Conservation (phyloP, 2,888 invertebrate genomes). For the Hedya salicella region DNA sequence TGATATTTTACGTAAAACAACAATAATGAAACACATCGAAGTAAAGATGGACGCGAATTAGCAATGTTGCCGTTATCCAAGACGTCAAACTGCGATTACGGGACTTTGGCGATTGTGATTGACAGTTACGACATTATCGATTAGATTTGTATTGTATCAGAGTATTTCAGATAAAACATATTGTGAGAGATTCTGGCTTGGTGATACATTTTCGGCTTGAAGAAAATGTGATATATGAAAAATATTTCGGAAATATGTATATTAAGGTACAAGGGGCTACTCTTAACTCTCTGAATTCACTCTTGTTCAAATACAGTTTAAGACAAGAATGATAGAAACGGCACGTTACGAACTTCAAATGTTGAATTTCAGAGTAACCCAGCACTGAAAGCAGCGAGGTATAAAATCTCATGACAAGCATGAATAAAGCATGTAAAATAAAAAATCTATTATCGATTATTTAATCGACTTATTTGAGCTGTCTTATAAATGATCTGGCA, state of each 20-base stretch:
- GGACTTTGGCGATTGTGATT: slow-evolving; percentile 33
- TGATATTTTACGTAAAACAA: slow-evolving; percentile 73
- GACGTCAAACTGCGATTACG: slow-evolving; percentile 41
- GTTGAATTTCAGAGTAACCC: too few relatives aligned
- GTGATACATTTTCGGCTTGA: neutral
- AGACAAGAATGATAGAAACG: too few relatives aligned
- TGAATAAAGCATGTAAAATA: neutral
- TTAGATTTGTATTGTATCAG: neutral
- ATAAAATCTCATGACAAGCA: neutral
- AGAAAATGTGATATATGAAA: neutral
- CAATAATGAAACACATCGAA: slow-evolving; percentile 76
- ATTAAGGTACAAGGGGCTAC: too few relatives aligned
- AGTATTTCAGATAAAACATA: neutral
- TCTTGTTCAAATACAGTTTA: too few relatives aligned
- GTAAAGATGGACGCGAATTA: slow-evolving; percentile 84
- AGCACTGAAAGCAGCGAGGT: too few relatives aligned
- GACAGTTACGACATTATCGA: slow-evolving; percentile 11
- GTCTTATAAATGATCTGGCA: slow-evolving; percentile 18
- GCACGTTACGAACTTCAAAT: too few relatives aligned
- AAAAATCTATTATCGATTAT: neutral
- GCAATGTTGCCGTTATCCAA: slow-evolving; percentile 64
- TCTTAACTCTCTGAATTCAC: too few relatives aligned
- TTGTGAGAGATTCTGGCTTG: neutral
- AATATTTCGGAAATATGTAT: too few relatives aligned
- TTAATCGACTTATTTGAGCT: neutral